Percentiles rank a stretch among this genome's conserved stretches.
Evolutionary conservation across 2,888 invertebrate species (phyloP).

Genomic region (Parasteatoda lunata): DNA sequence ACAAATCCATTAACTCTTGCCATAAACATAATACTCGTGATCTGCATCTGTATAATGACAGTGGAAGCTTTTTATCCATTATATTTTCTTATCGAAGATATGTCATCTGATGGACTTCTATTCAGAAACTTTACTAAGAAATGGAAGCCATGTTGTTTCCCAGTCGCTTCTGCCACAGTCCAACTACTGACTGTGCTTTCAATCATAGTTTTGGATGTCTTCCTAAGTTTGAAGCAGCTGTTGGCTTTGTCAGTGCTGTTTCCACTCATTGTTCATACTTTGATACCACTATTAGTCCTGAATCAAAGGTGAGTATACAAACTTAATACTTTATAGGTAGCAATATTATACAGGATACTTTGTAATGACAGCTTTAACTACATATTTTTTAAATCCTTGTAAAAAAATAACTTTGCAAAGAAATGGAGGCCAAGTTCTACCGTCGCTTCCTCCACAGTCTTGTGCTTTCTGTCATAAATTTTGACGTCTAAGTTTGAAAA

Average conservation of each 20-base stretch:
- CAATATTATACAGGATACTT: no score
- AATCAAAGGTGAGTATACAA: conserved; percentile 33
- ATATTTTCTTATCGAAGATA: conserved; percentile 37
- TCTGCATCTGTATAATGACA: conserved; percentile 27
- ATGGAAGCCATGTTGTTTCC: conserved; percentile 50
- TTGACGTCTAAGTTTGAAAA: no score
- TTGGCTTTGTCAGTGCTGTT: conserved; percentile 24
- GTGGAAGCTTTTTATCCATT: conserved; percentile 53
- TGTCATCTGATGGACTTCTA: conserved; percentile 69
- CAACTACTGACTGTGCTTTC: conserved; percentile 13
- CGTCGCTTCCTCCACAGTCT: no score
- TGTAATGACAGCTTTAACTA: no score
- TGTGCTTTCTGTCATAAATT: no score
- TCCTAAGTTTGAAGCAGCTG: background rate
- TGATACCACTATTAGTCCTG: conserved; percentile 48
- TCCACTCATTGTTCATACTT: conserved; percentile 31
- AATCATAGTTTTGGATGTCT: conserved; percentile 7
- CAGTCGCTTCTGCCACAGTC: conserved; percentile 12
- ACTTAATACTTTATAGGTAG: no score
- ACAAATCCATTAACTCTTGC: background rate
- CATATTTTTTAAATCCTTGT: no score
- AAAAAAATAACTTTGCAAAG: no score
- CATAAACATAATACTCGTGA: conserved; percentile 23
- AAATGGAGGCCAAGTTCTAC: no score
- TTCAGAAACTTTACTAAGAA: conserved; percentile 63